These are phyloP conservation scores for Uropsilus gracilis DNA, from an alignment of 2,113 vertebrate genomes.

Conservation along the genomic window DNA sequence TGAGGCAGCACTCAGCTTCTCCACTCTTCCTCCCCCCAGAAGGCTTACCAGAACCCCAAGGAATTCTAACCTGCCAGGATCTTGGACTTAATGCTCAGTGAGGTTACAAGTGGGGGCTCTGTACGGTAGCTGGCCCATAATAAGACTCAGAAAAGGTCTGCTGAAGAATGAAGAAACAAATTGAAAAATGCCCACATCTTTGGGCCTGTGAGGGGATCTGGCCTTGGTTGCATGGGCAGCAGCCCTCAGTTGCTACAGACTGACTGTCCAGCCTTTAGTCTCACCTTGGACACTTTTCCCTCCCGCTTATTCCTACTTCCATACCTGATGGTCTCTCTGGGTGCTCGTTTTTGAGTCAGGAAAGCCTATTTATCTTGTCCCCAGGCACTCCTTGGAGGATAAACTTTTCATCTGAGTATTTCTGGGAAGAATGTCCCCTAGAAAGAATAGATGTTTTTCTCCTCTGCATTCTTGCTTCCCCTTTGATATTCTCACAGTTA, in stretches of 20 bases:
- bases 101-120: background rate
- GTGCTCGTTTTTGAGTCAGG: background rate
- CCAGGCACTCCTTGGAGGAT: background rate
- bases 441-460: background rate
- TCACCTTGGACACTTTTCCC: background rate
- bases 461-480: background rate
- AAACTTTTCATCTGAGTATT: background rate
- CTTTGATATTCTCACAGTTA: slow-evolving; percentile 36
- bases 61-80: background rate
- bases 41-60: slow-evolving; percentile 35
- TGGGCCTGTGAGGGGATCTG: background rate
- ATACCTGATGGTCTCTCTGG: background rate
- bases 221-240: background rate
- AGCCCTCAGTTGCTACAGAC: background rate
- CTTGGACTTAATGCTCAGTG: slow-evolving; percentile 33
- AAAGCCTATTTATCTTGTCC: background rate
- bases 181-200: background rate
- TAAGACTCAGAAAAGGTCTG: background rate
- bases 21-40: background rate
- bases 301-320: background rate
- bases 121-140: background rate
- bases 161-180: background rate
- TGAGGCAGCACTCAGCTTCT: background rate
- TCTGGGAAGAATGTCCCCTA: background rate
- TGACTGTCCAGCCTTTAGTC: background rate